These are phyloP conservation scores for Meloidogyne floridensis DNA, from an alignment of 1,140 invertebrate genomes.

Conservation along the genomic window DNA sequence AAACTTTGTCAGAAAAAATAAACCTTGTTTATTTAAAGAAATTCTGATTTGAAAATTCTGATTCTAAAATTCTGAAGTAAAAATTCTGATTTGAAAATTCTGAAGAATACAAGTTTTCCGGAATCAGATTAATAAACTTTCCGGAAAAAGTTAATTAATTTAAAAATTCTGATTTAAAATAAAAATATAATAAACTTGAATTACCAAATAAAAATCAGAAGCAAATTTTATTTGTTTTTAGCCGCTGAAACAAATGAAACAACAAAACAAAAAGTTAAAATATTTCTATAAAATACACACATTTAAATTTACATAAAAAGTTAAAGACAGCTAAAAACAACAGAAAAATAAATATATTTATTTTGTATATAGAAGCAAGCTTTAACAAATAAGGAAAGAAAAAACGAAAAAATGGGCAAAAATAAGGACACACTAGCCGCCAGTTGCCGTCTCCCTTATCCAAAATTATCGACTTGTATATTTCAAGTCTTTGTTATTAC, in stretches of 20 bases:
- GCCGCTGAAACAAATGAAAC: not conserved
- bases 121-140: not conserved
- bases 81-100: too few species aligned
- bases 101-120: not conserved
- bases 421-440: not conserved
- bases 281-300: not conserved
- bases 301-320: not conserved
- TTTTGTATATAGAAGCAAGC: not conserved
- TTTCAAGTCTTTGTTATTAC: slow-evolving; percentile 1
- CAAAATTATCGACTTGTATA: not conserved
- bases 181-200: too few species aligned
- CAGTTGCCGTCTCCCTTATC: not conserved
- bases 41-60: too few species aligned
- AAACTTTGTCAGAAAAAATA: not conserved
- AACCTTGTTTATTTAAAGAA: too few species aligned
- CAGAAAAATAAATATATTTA: not conserved
- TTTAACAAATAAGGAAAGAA: not conserved
- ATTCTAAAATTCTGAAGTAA: too few species aligned
- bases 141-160: not conserved
- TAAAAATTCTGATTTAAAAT: too few species aligned
- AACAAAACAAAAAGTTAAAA: not conserved
- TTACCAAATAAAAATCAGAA: too few species aligned
- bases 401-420: not conserved
- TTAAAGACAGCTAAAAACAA: not conserved
- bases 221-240: too few species aligned